A percentile compares a stretch with the other conserved stretches of the same genome.
These are phyloP conservation scores for Drosophila pallidifrons DNA, from an alignment of 1,140 invertebrate species.

Conservation along the genomic window DNA sequence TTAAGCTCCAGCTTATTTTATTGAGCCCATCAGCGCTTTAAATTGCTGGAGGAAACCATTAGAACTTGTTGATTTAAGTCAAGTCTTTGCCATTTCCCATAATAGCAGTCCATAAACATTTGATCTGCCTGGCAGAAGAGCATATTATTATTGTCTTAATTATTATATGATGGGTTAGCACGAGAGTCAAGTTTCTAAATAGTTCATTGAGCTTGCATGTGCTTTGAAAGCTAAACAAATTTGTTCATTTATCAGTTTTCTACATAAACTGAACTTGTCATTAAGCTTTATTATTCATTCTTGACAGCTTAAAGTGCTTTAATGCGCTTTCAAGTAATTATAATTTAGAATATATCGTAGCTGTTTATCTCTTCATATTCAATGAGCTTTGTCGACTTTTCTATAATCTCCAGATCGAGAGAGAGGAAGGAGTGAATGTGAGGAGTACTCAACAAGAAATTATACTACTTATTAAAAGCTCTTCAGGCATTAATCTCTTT, in stretches of 20 bases:
- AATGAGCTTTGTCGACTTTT: too few species aligned
- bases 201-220: conserved; percentile 3
- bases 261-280: not conserved
- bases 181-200: not conserved
- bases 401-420: too few species aligned
- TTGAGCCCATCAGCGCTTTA: conserved; percentile 17
- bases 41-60: not conserved
- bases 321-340: not conserved
- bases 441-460: too few species aligned
- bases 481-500: too few species aligned
- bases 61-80: not conserved
- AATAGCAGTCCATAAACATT: not conserved
- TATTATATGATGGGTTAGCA: not conserved
- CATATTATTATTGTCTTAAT: not conserved
- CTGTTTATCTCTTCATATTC: too few species aligned
- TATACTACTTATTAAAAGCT: too few species aligned
- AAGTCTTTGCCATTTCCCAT: not conserved
- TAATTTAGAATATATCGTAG: too few species aligned
- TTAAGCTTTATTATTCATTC: too few species aligned
- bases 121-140: not conserved
- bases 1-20: not conserved
- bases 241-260: not conserved
- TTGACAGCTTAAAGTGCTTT: not conserved
- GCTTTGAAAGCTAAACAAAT: too few species aligned
- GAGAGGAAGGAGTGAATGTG: too few species aligned